Conservation (phyloP, 2,888 invertebrate genomes). For the Labia minor region DNA sequence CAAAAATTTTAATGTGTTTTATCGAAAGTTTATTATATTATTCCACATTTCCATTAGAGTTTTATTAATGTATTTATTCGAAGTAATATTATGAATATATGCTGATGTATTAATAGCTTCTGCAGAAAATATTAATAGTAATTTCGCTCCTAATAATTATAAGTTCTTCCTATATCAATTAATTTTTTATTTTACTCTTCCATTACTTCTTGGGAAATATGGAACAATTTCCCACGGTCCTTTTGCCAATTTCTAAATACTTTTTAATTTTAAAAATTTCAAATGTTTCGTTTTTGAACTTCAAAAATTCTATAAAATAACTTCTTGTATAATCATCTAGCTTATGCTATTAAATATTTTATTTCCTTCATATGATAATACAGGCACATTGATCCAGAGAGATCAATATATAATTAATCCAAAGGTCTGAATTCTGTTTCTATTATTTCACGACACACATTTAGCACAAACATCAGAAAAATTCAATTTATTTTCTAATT, state of each 20-base stretch:
- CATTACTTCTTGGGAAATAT: neutral
- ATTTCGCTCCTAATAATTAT: neutral
- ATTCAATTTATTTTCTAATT: neutral
- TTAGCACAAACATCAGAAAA: neutral
- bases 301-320: neutral
- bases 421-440: neutral
- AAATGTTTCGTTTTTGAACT: neutral
- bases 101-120: neutral
- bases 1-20: neutral
- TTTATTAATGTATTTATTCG: neutral
- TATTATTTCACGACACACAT: neutral
- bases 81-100: neutral
- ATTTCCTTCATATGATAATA: neutral
- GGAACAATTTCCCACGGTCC: neutral
- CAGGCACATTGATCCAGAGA: neutral
- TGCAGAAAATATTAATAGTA: neutral
- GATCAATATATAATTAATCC: neutral
- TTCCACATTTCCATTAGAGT: neutral
- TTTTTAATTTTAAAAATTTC: neutral
- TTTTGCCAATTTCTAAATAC: neutral
- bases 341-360: neutral
- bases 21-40: neutral
- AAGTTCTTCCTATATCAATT: neutral
- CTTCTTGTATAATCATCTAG: neutral
- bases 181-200: neutral